Base-by-base conservation (phyloP, 2,113 vertebrate genomes). In the Gnathonemus longibarbis region DNA sequence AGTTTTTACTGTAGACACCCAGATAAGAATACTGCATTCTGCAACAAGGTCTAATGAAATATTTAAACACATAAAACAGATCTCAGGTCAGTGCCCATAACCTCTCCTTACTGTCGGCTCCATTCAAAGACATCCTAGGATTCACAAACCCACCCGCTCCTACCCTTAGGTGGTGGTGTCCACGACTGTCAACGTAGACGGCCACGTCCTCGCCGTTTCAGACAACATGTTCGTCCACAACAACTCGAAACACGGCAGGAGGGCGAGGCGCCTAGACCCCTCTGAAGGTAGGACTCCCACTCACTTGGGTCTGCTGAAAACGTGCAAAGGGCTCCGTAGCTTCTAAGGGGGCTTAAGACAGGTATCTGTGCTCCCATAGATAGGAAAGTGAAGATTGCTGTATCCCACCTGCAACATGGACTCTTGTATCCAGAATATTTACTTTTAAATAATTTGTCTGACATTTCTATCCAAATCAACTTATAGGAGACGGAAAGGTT, bases 211-310 rank as follows among this genome's bases (percentile, higher is more conserved):
- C 42, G 96, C 98, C 0, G 98, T 98, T 80, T 99, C 98, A 0
- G 98, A 99, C 94, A 98, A 98, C 95, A 98, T 99, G 98, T 99
- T 99, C 27, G 98, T 98, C 53, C 98, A 99, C 95, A 99, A 99
- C 95, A 99, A 99, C 95, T 98, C 98, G 94, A 99, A 99, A 95
- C 98, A 98, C 1, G 98, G 98, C 62, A 96, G 98, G 92, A 96
- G 97, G 3, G 97, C 98, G 0, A 96, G 98, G 21, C 96, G 98
- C 90, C 96, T 98, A 88, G 98, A 98, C 93, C 98, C 98, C 0
- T 97, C 97, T 0, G 98, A 99, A 97, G 98, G 98, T 99, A 95
- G 92, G 93, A 84, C 27, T n/a, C 31, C 45, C 45, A 8, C 49
- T 3, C 87, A 9, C 21, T 17, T 88, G 15, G 7, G 9, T 6